Base-by-base conservation (phyloP, 1,140 invertebrate genomes). In the Polyergus mexicanus region DNA sequence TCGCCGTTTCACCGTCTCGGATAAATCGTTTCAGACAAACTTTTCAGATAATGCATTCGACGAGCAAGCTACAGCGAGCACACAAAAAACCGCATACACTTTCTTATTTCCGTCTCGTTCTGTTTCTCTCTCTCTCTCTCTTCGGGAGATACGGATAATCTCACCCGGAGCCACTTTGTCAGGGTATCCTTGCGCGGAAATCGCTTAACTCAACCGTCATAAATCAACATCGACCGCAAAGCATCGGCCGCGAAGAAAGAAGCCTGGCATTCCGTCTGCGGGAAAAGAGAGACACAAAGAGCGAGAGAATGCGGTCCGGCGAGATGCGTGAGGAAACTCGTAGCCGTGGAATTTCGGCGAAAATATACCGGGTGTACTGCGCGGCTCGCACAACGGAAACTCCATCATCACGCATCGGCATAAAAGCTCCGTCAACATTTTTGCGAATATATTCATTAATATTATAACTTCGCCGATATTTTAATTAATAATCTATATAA, bases 281-380 rank as follows among this genome's bases (percentile, higher is more conserved):
- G 77, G 74, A 78, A 80, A 88, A 86, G 75, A 91, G 88, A 86
- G 88, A 83, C 71, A 92, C 88, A 92, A 92, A 93, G 90, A 90
- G 88, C 83, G 88, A 28, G 25, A 28, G 92, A 93, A 93, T 93
- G 92, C 54, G 84, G 92, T 92, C 86, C 83, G 84, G 91, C 90
- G 87, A 80, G 92, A 80, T 87, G 86, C 63, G 56, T 41, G 72
- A 90, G 78, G 86, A 86, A 90, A 92, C 85, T 89, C 84, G 85
- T 86, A 89, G 85, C 68, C 89, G 69, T 78, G 88, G 89, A 89
- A 92, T 92, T 92, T 92, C 86, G 92, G 91, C 86, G 86, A 91
- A 89, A 84, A 86, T 86, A 89, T 93, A 92, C 91, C 88, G 89
- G 92, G 91, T 89, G 92, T 90, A 90, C 91, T 92, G 88, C n/a